Evolutionary conservation across 2,888 invertebrate species (phyloP).

Genomic region (Dinocampus coccinellae): DNA sequence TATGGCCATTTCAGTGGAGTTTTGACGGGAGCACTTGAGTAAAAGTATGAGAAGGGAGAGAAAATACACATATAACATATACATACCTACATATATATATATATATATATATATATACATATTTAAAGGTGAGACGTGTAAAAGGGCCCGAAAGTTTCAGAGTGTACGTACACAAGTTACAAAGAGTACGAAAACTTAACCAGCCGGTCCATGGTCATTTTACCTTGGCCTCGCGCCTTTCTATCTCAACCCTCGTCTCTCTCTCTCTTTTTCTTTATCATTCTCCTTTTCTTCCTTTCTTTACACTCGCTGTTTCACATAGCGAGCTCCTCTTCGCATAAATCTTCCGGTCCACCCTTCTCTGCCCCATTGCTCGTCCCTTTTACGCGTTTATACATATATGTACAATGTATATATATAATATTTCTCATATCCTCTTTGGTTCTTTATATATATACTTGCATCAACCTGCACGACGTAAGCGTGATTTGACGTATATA

Average conservation of each 20-base stretch:
- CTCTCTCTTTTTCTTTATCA: constrained; percentile 9
- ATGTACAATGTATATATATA: not conserved
- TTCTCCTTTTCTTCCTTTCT: constrained; percentile 2
- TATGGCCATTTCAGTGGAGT: constrained; percentile 35
- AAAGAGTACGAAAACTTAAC: constrained; percentile 37
- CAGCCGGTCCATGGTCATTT: constrained; percentile 36
- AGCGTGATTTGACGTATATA: not conserved
- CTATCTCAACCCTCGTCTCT: constrained; percentile 16
- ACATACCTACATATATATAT: not conserved
- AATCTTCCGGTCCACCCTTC: constrained; percentile 33
- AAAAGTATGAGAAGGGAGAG: not conserved
- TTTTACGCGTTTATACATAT: not conserved
- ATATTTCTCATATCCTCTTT: not conserved
- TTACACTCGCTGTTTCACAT: constrained; percentile 13
- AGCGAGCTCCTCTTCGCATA: constrained; percentile 34
- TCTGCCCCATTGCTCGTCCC: not conserved
- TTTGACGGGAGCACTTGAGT: constrained; percentile 24
- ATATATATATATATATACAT: not conserved
- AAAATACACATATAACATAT: not conserved
- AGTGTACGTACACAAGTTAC: constrained; percentile 9
- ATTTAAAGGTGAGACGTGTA: constrained; percentile 2
- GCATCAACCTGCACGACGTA: not conserved
- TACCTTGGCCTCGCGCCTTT: constrained; percentile 33
- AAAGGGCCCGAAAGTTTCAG: constrained; percentile 30
- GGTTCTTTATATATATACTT: not conserved